Conservation (phyloP, 2,113 vertebrate species). For the Microcebus griseorufus region DNA sequence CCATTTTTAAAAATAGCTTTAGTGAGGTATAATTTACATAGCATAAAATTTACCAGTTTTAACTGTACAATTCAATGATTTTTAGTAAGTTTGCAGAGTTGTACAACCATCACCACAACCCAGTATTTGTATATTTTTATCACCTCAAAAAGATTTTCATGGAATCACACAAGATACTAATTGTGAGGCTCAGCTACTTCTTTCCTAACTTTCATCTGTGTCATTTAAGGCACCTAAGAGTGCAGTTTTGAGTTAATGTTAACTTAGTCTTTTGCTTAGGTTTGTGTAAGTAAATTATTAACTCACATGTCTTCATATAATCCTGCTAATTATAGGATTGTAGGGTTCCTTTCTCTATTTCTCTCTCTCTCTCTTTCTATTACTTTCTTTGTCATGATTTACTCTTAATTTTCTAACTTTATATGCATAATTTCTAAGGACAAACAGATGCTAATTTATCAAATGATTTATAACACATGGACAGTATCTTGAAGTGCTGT, state of each 20-base stretch:
- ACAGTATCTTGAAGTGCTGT: background rate
- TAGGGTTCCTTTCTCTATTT: background rate
- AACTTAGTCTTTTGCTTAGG: background rate
- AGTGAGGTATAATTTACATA: background rate
- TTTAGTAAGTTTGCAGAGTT: background rate
- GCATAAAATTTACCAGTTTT: background rate
- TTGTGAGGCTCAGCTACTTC: background rate
- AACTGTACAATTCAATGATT: background rate
- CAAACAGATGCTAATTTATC: background rate
- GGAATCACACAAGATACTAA: background rate
- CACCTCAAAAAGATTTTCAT: background rate
- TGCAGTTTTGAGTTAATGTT: background rate
- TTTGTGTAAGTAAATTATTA: constrained; percentile 7
- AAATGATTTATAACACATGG: background rate
- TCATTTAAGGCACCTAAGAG: background rate
- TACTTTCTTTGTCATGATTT: background rate
- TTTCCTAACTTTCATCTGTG: background rate
- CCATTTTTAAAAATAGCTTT: background rate
- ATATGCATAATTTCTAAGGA: background rate
- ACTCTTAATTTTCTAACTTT: background rate
- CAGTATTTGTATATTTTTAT: background rate
- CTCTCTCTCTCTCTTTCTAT: background rate
- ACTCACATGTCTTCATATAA: background rate
- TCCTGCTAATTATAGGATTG: background rate
- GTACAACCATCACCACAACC: background rate